A percentile compares a stretch with the other conserved stretches of the same genome.
These are phyloP conservation scores for Macrostomum lignano DNA, from an alignment of 1,140 invertebrate genomes.

Conservation along the genomic window DNA sequence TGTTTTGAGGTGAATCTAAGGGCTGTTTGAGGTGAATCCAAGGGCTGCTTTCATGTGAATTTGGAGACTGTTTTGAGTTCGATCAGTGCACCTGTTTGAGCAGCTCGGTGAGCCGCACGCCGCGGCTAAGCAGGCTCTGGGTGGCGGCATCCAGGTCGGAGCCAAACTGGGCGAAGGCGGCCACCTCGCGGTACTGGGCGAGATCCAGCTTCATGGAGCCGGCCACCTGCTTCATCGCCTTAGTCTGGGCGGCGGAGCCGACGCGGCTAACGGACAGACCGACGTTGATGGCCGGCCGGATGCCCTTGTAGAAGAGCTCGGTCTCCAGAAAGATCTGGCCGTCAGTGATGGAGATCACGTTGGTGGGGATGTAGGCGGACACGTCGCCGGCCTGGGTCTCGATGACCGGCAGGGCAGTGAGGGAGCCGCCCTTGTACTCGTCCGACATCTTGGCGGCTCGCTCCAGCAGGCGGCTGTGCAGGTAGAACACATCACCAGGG, in stretches of 20 bases:
- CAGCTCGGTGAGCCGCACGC: slow-evolving; percentile 88
- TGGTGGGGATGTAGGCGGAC: slow-evolving; percentile 99
- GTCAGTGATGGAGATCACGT: slow-evolving; percentile 99
- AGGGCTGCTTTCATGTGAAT: too few relatives aligned
- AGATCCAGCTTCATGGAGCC: slow-evolving; percentile 99
- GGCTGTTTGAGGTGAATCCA: too few relatives aligned
- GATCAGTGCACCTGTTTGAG: slow-evolving; percentile 98
- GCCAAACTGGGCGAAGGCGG: slow-evolving; percentile 97
- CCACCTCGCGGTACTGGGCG: slow-evolving; percentile 98
- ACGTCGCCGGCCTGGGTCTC: slow-evolving; percentile 98
- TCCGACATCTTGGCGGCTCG: slow-evolving; percentile 98
- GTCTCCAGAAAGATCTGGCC: slow-evolving; percentile 99
- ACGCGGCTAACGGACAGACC: slow-evolving; percentile 97
- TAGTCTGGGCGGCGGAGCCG: slow-evolving; percentile 95
- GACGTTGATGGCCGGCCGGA: slow-evolving; percentile 96
- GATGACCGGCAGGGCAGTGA: slow-evolving; percentile 90
- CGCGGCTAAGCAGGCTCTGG: slow-evolving; percentile 86
- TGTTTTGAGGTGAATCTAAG: too few relatives aligned
- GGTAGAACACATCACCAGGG: slow-evolving; percentile 98
- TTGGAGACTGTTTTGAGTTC: too few relatives aligned
- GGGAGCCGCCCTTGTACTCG: slow-evolving; percentile 62
- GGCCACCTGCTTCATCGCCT: slow-evolving; percentile 98
- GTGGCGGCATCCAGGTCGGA: slow-evolving; percentile 97
- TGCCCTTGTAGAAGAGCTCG: slow-evolving; percentile 92
- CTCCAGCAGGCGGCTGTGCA: slow-evolving; percentile 92